phyloP scores from a whole-genome alignment of 53 echinoderm and acorn worm species.

The Actinopyga echinites region DNA sequence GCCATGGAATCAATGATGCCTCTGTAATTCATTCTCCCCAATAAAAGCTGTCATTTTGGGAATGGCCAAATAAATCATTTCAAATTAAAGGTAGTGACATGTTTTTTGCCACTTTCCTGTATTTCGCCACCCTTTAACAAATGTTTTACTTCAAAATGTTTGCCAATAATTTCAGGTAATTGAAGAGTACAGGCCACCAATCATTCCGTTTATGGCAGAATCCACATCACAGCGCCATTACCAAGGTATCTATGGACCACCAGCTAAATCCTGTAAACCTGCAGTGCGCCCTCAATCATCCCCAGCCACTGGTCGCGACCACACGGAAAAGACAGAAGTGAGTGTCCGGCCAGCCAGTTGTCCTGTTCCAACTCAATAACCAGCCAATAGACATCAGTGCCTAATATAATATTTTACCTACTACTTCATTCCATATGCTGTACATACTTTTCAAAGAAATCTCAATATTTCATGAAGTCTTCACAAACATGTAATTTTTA shows the following conservation, averaged over 20 bases:
- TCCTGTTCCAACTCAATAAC: conserved; percentile 44
- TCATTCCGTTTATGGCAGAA: conserved; percentile 69
- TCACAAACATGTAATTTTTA: too few species aligned
- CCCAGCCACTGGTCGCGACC: conserved; percentile 52
- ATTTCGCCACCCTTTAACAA: not conserved
- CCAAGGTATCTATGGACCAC: conserved; percentile 68
- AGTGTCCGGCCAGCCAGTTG: conserved; percentile 68
- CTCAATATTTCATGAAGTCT: too few species aligned
- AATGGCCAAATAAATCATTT: too few species aligned
- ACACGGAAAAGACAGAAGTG: conserved; percentile 28
- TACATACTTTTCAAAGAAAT: too few species aligned
- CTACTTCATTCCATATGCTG: too few species aligned
- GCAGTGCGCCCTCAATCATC: conserved; percentile 70
- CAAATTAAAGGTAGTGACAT: not conserved
- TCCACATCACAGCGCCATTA: conserved; percentile 81
- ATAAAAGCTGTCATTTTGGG: too few species aligned
- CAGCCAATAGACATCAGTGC: too few species aligned
- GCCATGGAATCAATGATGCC: too few species aligned
- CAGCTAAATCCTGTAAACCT: conserved; percentile 85
- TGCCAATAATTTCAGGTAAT: conserved; percentile 46
- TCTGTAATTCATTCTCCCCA: too few species aligned
- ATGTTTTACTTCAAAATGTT: not conserved
- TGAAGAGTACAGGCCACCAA: conserved; percentile 70
- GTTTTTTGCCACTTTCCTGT: not conserved
- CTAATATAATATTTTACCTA: too few species aligned